Evolutionary conservation across 2,888 invertebrate genomes (phyloP), one percentile per base, ranked within the genome.

Genomic region (Eudasyphora cyanicolor): DNA sequence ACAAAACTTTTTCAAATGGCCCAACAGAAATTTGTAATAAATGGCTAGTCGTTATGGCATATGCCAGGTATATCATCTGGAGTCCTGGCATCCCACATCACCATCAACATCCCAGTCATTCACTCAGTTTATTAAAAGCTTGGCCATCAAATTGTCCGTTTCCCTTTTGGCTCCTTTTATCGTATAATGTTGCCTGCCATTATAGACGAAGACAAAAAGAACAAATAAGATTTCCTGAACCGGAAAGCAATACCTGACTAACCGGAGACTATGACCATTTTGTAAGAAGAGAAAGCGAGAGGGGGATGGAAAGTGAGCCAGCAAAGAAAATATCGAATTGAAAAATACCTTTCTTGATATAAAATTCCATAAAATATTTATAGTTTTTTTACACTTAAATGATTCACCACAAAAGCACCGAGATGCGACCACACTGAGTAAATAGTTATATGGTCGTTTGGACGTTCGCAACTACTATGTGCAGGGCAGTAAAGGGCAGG

Each of bases 301-400:
- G 32, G 32, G 8, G 32, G 32, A 32, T 4, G 32, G 4, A 6
- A 8, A 32, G 8, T 4, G 32, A 32, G 32, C 8, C 8, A n/a
- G 7, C 14, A 27, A 27, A 57, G 49, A 70, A 8, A 49, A 70
- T 29, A 51, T 70, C 49, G 70, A 51, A 70, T 70, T 70, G 70
- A 64, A 49, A 64, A 70, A 70, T 75, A 74, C 62, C 38, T 71
- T n/a, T 73, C 57, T 60, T 32, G 60, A n/a, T 76, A 62, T 21
- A 74, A 82, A 54, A 76, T 64, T 62, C 60, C 51, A 62, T 75
- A 78, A 69, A 69, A 76, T 69, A 74, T 74, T 81, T 76, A 70
- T 75, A 42, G 76, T 51, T 62, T 74, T 38, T 79, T 79, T 69
- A 69, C 67, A 42, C 79, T 70, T 73, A 76, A 79, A 74, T 74